Conservation (phyloP, 1,140 invertebrate genomes). For the Drosophila auraria region DNA sequence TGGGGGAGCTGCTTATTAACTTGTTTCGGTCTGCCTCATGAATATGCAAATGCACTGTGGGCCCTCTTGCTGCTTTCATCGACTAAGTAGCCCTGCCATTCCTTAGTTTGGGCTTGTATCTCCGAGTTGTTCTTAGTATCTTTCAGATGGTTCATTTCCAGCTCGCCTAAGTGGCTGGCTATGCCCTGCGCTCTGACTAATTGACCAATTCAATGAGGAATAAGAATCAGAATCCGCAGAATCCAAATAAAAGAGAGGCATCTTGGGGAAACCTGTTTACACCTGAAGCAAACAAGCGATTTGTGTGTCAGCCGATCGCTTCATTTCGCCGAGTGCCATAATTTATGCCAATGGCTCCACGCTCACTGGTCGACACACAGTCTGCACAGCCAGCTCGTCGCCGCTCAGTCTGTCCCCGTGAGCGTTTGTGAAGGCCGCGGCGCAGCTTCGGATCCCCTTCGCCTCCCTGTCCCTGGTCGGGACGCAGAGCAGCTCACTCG, state of each 20-base stretch:
- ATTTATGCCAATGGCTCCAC: slow-evolving; percentile 72
- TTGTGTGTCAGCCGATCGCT: slow-evolving; percentile 78
- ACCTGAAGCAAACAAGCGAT: slow-evolving; percentile 67
- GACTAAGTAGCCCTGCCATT: slow-evolving; percentile 49
- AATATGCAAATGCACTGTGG: slow-evolving; percentile 71
- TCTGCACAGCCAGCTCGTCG: slow-evolving; percentile 61
- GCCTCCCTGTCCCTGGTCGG: background rate
- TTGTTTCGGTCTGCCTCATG: slow-evolving; percentile 68
- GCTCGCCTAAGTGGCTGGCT: slow-evolving; percentile 57
- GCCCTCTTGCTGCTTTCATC: slow-evolving; percentile 37
- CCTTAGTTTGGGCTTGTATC: slow-evolving; percentile 12
- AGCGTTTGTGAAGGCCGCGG: slow-evolving; percentile 64
- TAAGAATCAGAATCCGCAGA: slow-evolving; percentile 19
- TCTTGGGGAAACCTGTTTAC: slow-evolving; percentile 67
- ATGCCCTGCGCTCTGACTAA: slow-evolving; percentile 59
- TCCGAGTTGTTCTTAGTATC: slow-evolving; percentile 8
- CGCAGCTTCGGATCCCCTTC: slow-evolving; percentile 7
- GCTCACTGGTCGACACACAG: slow-evolving; percentile 63
- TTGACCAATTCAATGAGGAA: slow-evolving; percentile 60
- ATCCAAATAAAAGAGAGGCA: slow-evolving; percentile 27
- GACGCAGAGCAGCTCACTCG: slow-evolving; percentile 27
- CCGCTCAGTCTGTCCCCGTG: slow-evolving; percentile 69
- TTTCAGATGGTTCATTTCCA: slow-evolving; percentile 52
- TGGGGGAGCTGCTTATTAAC: slow-evolving; percentile 72
- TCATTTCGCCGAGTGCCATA: slow-evolving; percentile 69